Percentiles rank a stretch among this genome's conserved stretches.
These are phyloP conservation scores for Ceyx erithaca DNA, from an alignment of 2,797 vertebrate species.

Conservation along the genomic window DNA sequence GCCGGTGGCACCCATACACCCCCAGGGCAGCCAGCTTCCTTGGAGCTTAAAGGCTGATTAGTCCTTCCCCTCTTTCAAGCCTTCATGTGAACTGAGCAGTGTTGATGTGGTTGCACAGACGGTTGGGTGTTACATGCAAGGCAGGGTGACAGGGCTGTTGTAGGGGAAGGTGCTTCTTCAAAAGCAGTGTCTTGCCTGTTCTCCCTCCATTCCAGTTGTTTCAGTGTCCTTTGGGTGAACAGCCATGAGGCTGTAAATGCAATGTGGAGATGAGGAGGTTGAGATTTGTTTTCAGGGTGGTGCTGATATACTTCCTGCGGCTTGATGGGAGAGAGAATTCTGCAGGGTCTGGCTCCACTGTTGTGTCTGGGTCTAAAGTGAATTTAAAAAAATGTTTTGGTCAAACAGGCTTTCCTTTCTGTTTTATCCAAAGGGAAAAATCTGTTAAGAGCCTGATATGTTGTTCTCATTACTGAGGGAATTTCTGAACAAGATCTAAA, in stretches of 20 bases:
- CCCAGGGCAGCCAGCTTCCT: fast-evolving
- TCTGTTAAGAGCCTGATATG: not conserved
- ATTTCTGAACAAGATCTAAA: not conserved
- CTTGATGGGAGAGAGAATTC: conserved; percentile 43
- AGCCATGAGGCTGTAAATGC: not conserved
- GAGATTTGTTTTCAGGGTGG: conserved; percentile 52
- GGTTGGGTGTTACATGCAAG: fast-evolving
- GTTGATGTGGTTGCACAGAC: not conserved
- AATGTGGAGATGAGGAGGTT: not conserved
- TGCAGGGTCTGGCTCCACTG: conserved; percentile 19
- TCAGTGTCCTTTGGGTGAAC: not conserved
- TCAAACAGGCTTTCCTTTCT: conserved; percentile 8
- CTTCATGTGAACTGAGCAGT: not conserved
- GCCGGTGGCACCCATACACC: not conserved
- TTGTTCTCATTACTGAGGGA: conserved; percentile 18
- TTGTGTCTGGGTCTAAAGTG: conserved; percentile 27
- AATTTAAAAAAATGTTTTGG: conserved; percentile 44
- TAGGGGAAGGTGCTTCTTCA: not conserved
- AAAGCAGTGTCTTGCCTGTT: not conserved
- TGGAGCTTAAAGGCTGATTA: not conserved
- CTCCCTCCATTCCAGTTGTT: not conserved
- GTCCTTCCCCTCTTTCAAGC: not conserved
- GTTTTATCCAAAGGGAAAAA: conserved; percentile 5
- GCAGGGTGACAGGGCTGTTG: not conserved
- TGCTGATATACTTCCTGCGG: conserved; percentile 66